phyloP scores from a whole-genome alignment of 2,888 invertebrate species.

The Hirtodrosophila cameraria region DNA sequence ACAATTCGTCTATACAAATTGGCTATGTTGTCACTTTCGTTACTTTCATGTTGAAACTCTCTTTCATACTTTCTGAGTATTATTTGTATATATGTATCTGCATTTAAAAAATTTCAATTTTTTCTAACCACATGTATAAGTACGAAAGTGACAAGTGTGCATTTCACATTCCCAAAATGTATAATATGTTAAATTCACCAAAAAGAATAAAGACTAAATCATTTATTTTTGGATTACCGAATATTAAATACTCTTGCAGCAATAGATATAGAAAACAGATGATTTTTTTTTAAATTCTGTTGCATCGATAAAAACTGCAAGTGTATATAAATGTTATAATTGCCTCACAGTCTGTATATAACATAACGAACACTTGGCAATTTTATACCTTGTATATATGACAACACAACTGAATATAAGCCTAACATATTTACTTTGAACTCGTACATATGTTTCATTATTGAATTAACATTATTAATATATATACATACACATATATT shows the following conservation, averaged over 20 bases:
- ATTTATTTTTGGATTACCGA: slow-evolving; percentile 14
- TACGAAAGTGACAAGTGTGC: slow-evolving; percentile 45
- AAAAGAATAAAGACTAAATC: neutral
- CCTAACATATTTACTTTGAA: slow-evolving; percentile 28
- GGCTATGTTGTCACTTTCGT: slow-evolving; percentile 47
- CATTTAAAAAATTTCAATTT: slow-evolving; percentile 4
- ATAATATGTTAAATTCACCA: slow-evolving; percentile 19
- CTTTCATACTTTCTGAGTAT: neutral
- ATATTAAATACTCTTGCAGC: slow-evolving; percentile 10
- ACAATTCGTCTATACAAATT: slow-evolving; percentile 30
- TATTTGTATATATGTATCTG: slow-evolving; percentile 42
- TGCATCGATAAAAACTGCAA: too few relatives aligned
- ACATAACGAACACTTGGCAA: neutral
- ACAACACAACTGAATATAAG: slow-evolving; percentile 17
- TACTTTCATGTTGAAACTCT: slow-evolving; percentile 17
- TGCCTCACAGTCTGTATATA: slow-evolving; percentile 23
- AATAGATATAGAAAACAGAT: neutral
- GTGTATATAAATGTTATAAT: neutral
- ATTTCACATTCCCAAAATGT: slow-evolving; percentile 38
- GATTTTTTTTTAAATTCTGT: neutral
- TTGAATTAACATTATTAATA: slow-evolving; percentile 38
- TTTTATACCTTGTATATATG: slow-evolving; percentile 32
- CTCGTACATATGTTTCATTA: slow-evolving; percentile 9
- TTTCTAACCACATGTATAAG: slow-evolving; percentile 11
- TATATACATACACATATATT: too few relatives aligned